These are phyloP conservation scores for Leptinotarsa haldemani DNA, from an alignment of 2,888 invertebrate species.

Conservation along the genomic window DNA sequence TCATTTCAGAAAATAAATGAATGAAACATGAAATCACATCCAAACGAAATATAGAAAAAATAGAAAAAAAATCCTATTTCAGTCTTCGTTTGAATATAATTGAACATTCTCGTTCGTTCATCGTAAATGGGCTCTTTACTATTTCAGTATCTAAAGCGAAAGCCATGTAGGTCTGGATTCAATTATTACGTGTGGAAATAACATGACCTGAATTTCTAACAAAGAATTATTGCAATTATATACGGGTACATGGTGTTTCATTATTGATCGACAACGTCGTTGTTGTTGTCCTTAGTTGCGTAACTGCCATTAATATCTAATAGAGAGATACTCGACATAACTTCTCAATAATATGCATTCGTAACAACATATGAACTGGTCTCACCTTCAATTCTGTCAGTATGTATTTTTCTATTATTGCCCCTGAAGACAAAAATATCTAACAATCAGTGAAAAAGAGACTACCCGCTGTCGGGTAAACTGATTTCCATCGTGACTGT, in stretches of 20 bases:
- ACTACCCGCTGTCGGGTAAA: too few species aligned
- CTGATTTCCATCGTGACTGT: too few species aligned
- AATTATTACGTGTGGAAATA: constrained; percentile 15
- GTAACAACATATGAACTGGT: neutral
- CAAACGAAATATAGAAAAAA: too few species aligned
- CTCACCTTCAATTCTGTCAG: neutral
- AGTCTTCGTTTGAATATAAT: neutral
- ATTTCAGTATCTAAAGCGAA: constrained; percentile 1
- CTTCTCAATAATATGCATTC: constrained; percentile 10
- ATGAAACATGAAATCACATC: too few species aligned
- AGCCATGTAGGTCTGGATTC: constrained; percentile 13
- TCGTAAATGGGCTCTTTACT: neutral
- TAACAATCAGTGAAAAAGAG: too few species aligned
- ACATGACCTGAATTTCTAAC: constrained; percentile 24
- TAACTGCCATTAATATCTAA: constrained; percentile 28
- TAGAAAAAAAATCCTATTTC: too few species aligned
- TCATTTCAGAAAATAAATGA: too few species aligned
- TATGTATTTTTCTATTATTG: neutral
- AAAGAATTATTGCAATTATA: constrained; percentile 20
- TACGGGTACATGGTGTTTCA: constrained; percentile 32
- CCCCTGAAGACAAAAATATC: too few species aligned
- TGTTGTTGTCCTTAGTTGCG: constrained; percentile 33
- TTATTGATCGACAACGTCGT: constrained; percentile 28
- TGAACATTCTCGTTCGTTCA: neutral
- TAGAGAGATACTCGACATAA: neutral